phyloP scores from a whole-genome alignment of 2,797 vertebrate genomes.

The Myioborus miniatus region DNA sequence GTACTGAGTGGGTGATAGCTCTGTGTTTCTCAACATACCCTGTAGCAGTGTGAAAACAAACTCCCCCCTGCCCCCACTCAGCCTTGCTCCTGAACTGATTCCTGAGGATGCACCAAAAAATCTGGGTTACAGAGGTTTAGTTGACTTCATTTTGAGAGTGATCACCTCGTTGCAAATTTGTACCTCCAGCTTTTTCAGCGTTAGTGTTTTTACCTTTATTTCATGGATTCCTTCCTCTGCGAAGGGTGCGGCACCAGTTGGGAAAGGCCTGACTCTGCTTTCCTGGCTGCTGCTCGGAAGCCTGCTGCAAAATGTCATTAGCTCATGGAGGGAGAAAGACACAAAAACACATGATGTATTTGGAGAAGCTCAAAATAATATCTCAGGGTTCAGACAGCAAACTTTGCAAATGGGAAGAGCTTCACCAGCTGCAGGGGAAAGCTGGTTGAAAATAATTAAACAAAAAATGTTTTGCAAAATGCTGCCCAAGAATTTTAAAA shows the following conservation, averaged over 20 bases:
- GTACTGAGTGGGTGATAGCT: conserved; percentile 63
- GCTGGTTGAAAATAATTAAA: neutral
- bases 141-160: neutral
- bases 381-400: neutral
- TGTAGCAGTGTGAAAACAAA: neutral
- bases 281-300: neutral
- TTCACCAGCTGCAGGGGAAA: neutral
- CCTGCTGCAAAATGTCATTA: neutral
- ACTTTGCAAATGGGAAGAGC: neutral
- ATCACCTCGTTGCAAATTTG: neutral
- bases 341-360: neutral
- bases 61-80: neutral
- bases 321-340: neutral
- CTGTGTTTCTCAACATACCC: conserved; percentile 30
- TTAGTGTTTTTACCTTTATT: neutral
- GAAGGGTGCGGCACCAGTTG: neutral
- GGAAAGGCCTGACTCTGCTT: neutral
- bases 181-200: neutral
- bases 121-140: neutral
- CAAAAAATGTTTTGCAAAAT: neutral
- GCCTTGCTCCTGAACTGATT: neutral
- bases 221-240: neutral
- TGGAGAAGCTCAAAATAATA: neutral
- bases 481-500: neutral
- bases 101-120: neutral